These are phyloP conservation scores for Caenorhabditis sp. DNA, from an alignment of 2,888 invertebrate species.

Conservation along the genomic window DNA sequence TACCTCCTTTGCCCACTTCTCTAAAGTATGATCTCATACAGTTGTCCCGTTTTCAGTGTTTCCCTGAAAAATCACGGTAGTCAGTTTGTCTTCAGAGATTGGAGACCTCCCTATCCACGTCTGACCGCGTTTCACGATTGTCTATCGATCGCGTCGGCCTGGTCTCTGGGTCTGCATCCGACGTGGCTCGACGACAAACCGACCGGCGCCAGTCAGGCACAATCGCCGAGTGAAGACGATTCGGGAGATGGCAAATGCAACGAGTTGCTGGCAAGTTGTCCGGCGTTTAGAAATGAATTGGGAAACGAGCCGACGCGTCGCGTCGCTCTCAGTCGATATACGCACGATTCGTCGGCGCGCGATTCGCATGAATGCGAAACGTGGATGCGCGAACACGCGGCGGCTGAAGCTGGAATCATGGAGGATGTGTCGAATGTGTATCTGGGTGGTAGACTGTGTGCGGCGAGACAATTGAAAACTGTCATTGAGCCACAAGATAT, in stretches of 20 bases:
- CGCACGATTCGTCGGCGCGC: conserved; percentile 38
- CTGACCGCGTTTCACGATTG: conserved; percentile 68
- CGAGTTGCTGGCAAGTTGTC: conserved; percentile 67
- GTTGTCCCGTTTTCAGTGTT: no score
- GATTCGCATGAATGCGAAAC: conserved; percentile 55
- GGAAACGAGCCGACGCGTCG: conserved; percentile 67
- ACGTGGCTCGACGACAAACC: conserved; percentile 50
- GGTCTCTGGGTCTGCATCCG: conserved; percentile 60
- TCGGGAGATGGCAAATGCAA: conserved; percentile 68
- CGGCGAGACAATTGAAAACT: conserved; percentile 65
- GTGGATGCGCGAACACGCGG: conserved; percentile 56
- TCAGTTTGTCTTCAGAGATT: conserved; percentile 48
- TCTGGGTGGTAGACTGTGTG: conserved; percentile 87
- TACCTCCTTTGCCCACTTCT: no score
- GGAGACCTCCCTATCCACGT: conserved; percentile 67
- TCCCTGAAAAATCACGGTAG: no score
- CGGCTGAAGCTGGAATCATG: conserved; percentile 63
- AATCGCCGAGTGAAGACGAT: conserved; percentile 67
- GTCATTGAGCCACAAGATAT: conserved; percentile 73
- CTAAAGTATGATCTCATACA: no score
- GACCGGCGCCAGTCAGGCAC: conserved; percentile 59
- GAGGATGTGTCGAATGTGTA: conserved; percentile 71
- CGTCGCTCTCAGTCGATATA: conserved; percentile 62
- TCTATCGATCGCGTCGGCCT: conserved; percentile 65
- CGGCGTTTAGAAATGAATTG: conserved; percentile 69